Evolutionary conservation across 2,888 invertebrate species (phyloP), one percentile per base, ranked within the genome.

Genomic region (Argynnis bischoffii): DNA sequence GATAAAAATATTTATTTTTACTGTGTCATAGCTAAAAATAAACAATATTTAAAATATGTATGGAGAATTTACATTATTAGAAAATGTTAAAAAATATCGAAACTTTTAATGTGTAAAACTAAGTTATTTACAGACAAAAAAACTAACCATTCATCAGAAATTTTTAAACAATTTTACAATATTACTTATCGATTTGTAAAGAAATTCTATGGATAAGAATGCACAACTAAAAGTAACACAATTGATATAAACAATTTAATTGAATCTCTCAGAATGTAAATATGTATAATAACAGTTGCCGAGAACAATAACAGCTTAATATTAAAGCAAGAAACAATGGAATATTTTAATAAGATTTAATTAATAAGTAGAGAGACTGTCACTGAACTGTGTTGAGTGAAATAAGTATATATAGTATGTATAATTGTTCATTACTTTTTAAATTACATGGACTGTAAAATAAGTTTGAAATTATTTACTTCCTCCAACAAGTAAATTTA

Each of bases 301-400:
- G 67, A 70, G 74, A 76, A 74, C 72, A 72, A 71, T 73, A 72
- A 73, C 59, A 46, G 51, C 61, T 65, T 69, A 73, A 77, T 74
- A 75, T 77, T 76, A 72, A 67, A 66, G 64, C 69, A 69, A 73
- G 55, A 72, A 75, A 77, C 77, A 78, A 77, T 78, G 77, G 78
- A 76, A 76, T 75, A 76, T 76, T 76, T 66, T 63, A 69, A 63
- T 69, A 57, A 57, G 35, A 41, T 57, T 70, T 47, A 57, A 69
- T 63, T 56, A 18, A 56, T 65, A 50, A 0, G 26, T 5, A 11
- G 26, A 48, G 21, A 59, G 26, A 61, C n/a, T 31, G 21, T 31
- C 26, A n/a, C 26, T n/a, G 13, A 47, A n/a, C 4, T 57, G 26
- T 60, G 14, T 26, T 26, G 47, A 41, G 13, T 41, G 16, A 59